Conservation (phyloP, 2,888 invertebrate species). For the Sacculina carcini region DNA sequence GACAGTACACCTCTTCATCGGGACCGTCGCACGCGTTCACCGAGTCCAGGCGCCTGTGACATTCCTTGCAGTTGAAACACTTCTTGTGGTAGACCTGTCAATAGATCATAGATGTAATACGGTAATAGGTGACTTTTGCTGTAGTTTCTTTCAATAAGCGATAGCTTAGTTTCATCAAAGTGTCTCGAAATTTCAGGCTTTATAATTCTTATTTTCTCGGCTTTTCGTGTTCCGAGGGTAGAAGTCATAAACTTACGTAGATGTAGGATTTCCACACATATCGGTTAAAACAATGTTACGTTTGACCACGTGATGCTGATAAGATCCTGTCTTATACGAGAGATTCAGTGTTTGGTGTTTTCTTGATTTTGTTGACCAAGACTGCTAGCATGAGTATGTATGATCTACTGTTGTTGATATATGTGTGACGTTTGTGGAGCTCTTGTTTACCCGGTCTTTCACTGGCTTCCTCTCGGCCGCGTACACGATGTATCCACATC, state of each 20-base stretch:
- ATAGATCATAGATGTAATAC: too few species aligned
- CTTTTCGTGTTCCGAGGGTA: not conserved
- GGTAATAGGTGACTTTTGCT: too few species aligned
- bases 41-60: conserved; percentile 62
- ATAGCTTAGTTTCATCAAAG: not conserved
- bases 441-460: conserved; percentile 12
- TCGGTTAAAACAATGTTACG: too few species aligned
- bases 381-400: not conserved
- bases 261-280: too few species aligned
- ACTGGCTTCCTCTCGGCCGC: conserved; percentile 5
- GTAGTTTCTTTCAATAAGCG: too few species aligned
- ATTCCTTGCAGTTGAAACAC: conserved; percentile 75
- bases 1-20: conserved; percentile 76
- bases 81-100: conserved; percentile 39
- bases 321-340: too few species aligned
- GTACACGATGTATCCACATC: conserved; percentile 6
- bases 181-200: not conserved
- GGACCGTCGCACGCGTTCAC: conserved; percentile 76
- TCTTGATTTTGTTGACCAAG: not conserved
- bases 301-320: too few species aligned
- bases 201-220: not conserved
- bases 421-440: conserved; percentile 16
- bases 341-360: too few species aligned
- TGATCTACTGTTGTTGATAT: too few species aligned
- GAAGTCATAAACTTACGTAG: too few species aligned